Conservation (phyloP, 2,113 vertebrate species). For the Lycaon pictus region DNA sequence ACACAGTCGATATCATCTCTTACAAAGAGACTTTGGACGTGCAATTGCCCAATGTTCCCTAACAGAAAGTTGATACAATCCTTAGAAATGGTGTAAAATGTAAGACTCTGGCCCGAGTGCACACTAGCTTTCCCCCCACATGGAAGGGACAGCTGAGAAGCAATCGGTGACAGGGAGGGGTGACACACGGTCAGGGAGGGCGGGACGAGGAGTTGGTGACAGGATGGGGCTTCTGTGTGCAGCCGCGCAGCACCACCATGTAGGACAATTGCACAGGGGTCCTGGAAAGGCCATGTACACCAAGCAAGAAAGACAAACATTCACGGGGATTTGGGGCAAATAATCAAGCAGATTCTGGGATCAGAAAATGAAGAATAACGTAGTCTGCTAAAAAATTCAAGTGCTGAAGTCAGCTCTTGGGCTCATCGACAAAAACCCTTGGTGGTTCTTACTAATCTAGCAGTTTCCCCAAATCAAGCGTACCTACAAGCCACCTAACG, state of each 20-base stretch:
- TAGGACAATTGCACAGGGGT: neutral
- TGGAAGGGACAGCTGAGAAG: neutral
- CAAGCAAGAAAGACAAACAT: neutral
- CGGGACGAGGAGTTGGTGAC: neutral
- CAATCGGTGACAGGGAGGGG: neutral
- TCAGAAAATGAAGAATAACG: neutral
- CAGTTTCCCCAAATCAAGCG: neutral
- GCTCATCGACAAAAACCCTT: neutral
- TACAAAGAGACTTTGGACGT: neutral
- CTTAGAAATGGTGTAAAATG: neutral
- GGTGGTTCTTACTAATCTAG: neutral
- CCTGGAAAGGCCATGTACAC: neutral
- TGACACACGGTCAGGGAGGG: neutral
- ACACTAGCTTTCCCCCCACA: neutral
- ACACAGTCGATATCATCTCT: neutral
- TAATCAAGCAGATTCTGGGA: neutral
- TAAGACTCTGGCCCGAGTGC: neutral
- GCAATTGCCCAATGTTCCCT: neutral
- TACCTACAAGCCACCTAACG: neutral
- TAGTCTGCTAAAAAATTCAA: neutral
- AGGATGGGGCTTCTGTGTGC: neutral
- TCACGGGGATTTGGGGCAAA: neutral
- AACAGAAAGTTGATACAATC: neutral
- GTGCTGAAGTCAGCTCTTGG: neutral
- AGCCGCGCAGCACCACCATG: neutral